These are phyloP conservation scores for Drosophila barbarae DNA, from an alignment of 2,888 invertebrate genomes.

Conservation along the genomic window DNA sequence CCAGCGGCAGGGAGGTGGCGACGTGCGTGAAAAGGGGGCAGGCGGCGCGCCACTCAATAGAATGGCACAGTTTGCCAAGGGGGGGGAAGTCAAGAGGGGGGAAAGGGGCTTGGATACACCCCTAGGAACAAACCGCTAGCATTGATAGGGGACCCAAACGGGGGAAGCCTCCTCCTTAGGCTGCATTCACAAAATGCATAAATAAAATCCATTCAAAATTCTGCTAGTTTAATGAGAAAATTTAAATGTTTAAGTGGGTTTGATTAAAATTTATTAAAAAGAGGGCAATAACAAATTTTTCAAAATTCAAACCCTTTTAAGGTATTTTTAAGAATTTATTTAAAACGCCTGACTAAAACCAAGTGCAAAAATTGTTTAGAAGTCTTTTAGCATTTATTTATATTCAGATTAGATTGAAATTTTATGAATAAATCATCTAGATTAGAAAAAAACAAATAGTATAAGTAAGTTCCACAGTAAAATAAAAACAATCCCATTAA, in stretches of 20 bases:
- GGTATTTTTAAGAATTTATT: neutral
- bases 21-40: slow-evolving; percentile 61
- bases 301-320: too few species aligned
- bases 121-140: slow-evolving; percentile 15
- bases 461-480: neutral
- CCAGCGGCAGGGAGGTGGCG: slow-evolving; percentile 14
- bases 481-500: neutral
- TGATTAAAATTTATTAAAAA: neutral
- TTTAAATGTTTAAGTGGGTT: slow-evolving; percentile 2
- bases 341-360: neutral
- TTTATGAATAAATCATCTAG: neutral
- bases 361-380: too few species aligned
- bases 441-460: neutral
- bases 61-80: slow-evolving; percentile 26
- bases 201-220: slow-evolving; percentile 21
- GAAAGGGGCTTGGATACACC: neutral
- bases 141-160: slow-evolving; percentile 20
- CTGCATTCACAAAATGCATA: slow-evolving; percentile 16
- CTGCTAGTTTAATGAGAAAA: slow-evolving; percentile 5
- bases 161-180: neutral
- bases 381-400: neutral
- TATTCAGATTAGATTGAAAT: neutral
- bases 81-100: slow-evolving; percentile 1
- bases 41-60: slow-evolving; percentile 49
- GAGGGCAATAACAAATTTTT: neutral